Evolutionary conservation across 35 echinoderm and acorn worm genomes (phyloP), one percentile per base, ranked within the genome.

Genomic region (Lytechinus pictus): DNA sequence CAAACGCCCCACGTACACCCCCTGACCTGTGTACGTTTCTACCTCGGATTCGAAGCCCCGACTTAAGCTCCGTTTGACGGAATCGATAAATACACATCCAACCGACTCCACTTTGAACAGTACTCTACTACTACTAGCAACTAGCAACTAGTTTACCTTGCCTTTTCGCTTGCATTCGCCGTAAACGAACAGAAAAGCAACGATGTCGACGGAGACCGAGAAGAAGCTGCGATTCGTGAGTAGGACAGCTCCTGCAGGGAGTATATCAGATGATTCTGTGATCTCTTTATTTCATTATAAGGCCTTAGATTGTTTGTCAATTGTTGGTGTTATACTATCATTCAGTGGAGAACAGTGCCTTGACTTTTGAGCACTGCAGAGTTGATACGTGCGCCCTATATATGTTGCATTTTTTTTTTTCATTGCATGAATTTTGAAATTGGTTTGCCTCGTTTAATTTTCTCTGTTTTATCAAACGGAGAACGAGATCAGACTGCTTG

Each of bases 181-280:
- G 66, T n/a, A 24, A 16, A 14, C 66, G n/a, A 44, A 44, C 27
- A 8, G 44, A 51, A 27, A 52, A 54, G 52, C 14, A 12, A 90
- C 33, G 88, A 90, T 90, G 88, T 90, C 88, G 29, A 54, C 88
- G 3, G 88, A 90, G 29, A 90, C 29, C 88, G 88, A 29, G 24
- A 90, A 90, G 28, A 90, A 90, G 88, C 88, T 27, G 9, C 88
- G 88, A 90, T 90, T 90, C 52, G 88, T 90, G 88, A 90, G 88
- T 90, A 90, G 88, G 52, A 52, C 9, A 10, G 5, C 88, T 44
- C 88, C 88, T 9, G 28, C 88, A 90, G 88, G 88, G 88, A 52
- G 88, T 90, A 90, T 54, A 90, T 54, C 13, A 9, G 52, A 44
- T 90, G 10, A 52, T 90, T 90, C 24, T 9, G 14, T 44, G 33